Percentiles rank a stretch among this genome's conserved stretches.
phyloP scores from a whole-genome alignment of 2,888 invertebrate genomes.

The Chorisops tibialis region DNA sequence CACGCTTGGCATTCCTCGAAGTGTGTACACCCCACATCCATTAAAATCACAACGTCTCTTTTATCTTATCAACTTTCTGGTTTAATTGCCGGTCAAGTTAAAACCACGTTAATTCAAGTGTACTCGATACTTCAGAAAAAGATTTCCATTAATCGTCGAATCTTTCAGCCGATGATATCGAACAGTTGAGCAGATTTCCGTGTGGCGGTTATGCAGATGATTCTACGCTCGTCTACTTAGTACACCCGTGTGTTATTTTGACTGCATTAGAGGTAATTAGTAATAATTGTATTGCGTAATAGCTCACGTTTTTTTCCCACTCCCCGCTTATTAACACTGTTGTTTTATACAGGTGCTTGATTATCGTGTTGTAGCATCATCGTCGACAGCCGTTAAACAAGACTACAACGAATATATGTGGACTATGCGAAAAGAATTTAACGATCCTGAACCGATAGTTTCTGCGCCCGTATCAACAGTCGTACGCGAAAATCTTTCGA shows the following conservation, averaged over 20 bases:
- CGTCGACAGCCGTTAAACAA: constrained; percentile 80
- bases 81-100: too few species aligned
- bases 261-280: constrained; percentile 76
- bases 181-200: constrained; percentile 77
- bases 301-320: neutral
- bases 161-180: constrained; percentile 68
- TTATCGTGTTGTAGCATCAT: constrained; percentile 83
- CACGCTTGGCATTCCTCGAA: too few species aligned
- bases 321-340: neutral
- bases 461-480: constrained; percentile 50
- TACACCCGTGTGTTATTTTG: constrained; percentile 83
- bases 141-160: too few species aligned
- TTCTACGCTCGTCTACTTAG: constrained; percentile 79
- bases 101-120: too few species aligned
- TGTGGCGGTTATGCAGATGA: constrained; percentile 82
- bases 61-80: too few species aligned
- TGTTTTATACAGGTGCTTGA: constrained; percentile 65
- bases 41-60: too few species aligned
- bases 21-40: too few species aligned
- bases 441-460: constrained; percentile 69
- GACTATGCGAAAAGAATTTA: constrained; percentile 88
- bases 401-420: constrained; percentile 90
- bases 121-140: too few species aligned
- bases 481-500: constrained; percentile 61
- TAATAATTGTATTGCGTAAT: constrained; percentile 16